These are phyloP conservation scores for Dromiciops gliroides DNA, from an alignment of 2,113 vertebrate genomes.

Conservation along the genomic window DNA sequence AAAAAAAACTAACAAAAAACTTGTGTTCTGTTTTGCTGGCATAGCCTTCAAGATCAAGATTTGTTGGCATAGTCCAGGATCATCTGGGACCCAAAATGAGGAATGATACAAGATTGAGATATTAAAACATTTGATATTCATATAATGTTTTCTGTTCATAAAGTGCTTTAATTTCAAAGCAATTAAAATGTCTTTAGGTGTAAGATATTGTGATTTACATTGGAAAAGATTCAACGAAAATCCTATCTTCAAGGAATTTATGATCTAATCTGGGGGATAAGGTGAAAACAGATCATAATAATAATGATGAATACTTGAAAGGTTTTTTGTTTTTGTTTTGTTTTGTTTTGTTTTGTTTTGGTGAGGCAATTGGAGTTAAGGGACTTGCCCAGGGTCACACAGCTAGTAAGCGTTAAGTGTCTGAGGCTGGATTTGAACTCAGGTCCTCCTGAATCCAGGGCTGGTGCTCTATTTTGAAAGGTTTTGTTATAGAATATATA, in stretches of 20 bases:
- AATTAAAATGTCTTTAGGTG: not conserved
- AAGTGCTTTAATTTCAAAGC: not conserved
- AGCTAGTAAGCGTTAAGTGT: too few species aligned
- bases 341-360: too few species aligned
- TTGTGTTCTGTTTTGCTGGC: not conserved
- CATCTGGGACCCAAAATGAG: not conserved
- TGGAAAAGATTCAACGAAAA: not conserved
- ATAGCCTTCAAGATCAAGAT: not conserved
- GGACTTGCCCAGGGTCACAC: too few species aligned
- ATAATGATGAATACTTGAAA: not conserved
- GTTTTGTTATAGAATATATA: not conserved
- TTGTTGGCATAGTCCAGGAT: too few species aligned
- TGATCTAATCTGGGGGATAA: not conserved
- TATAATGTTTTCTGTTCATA: not conserved
- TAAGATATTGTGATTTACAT: not conserved
- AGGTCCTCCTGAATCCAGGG: too few species aligned
- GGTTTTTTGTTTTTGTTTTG: too few species aligned
- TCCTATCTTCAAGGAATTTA: not conserved
- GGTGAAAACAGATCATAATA: not conserved
- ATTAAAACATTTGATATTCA: not conserved
- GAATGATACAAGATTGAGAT: not conserved
- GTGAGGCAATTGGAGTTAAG: too few species aligned
- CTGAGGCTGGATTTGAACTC: too few species aligned
- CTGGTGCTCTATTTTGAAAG: too few species aligned
- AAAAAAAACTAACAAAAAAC: too few species aligned